These are phyloP conservation scores for Phaethornis superciliosus DNA, from an alignment of 2,113 vertebrate species.

Conservation along the genomic window DNA sequence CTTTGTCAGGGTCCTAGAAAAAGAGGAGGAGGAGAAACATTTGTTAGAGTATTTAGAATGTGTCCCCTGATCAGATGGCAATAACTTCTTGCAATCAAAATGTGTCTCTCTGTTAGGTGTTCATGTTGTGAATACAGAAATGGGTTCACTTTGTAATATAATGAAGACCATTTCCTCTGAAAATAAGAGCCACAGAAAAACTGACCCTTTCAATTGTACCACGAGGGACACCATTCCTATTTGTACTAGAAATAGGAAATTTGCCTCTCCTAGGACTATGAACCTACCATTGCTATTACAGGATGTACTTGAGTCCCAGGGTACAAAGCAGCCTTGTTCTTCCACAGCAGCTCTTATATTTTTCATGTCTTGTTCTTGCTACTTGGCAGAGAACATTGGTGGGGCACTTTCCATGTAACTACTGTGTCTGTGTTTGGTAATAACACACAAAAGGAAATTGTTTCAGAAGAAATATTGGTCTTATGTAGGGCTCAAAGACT, in stretches of 20 bases:
- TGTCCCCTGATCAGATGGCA: not conserved
- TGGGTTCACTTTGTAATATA: not conserved
- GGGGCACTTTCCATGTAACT: not conserved
- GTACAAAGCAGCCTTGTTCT: conserved; percentile 4
- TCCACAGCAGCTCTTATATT: not conserved
- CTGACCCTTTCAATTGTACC: fast-evolving
- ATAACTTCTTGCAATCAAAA: conserved; percentile 41
- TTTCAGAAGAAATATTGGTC: not conserved
- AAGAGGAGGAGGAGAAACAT: conserved; percentile 7
- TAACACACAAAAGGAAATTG: not conserved
- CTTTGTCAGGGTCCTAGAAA: not conserved
- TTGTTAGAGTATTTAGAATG: conserved; percentile 45
- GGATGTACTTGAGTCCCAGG: not conserved
- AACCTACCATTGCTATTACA: not conserved
- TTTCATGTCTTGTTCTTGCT: not conserved
- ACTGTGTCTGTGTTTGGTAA: not conserved
- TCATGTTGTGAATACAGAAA: not conserved
- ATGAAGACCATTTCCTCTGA: not conserved
- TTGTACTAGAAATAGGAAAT: not conserved
- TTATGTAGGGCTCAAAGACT: not conserved
- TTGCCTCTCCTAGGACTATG: not conserved
- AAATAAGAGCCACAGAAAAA: not conserved
- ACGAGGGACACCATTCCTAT: not conserved
- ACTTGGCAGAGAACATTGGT: not conserved
- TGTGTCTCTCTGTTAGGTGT: not conserved